A percentile compares a stretch with the other conserved stretches of the same genome.
Conservation (phyloP, 1,140 invertebrate species). For the Pogonomyrmex californicus region DNA sequence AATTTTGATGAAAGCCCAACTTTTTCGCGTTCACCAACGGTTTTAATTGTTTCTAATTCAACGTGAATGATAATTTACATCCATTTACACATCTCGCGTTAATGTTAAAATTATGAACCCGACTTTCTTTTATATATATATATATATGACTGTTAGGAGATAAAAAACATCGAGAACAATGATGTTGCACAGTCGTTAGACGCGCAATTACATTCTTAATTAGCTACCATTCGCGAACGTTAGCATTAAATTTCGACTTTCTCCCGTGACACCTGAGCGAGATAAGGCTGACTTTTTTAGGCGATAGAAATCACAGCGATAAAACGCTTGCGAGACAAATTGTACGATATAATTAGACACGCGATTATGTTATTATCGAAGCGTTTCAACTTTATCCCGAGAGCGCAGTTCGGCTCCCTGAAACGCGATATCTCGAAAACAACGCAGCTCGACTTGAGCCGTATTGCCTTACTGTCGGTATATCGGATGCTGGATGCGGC, state of each 20-base stretch:
- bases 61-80: background rate
- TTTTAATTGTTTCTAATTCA: background rate
- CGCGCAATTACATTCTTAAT: constrained; percentile 38
- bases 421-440: constrained; percentile 35
- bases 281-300: constrained; percentile 19
- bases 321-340: background rate
- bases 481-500: background rate
- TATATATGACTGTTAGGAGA: background rate
- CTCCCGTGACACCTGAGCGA: background rate
- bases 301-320: constrained; percentile 11
- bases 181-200: background rate
- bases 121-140: background rate
- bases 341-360: background rate
- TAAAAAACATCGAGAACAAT: background rate
- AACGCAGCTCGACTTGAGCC: background rate
- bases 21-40: background rate
- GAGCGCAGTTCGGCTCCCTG: background rate
- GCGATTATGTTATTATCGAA: background rate
- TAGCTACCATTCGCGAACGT: background rate
- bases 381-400: constrained; percentile 1
- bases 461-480: background rate
- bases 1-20: background rate
- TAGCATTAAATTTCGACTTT: constrained; percentile 43
- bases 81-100: background rate
- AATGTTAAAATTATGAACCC: background rate